Evolutionary conservation across 2,888 invertebrate species (phyloP), one percentile per base, ranked within the genome.

Genomic region (Cerastis leucographa): DNA sequence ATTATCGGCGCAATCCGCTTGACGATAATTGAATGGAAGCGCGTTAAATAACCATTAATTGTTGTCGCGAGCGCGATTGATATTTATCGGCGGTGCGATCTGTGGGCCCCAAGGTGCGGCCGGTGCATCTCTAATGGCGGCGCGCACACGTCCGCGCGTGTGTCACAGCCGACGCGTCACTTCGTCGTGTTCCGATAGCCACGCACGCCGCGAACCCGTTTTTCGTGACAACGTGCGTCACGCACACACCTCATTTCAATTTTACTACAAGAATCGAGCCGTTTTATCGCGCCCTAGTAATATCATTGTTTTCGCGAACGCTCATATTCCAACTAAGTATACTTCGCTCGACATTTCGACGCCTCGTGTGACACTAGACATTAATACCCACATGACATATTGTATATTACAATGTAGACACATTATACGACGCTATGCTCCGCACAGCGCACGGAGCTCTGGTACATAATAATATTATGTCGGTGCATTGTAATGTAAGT

Each of bases 41-140:
- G 93, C 94, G 93, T 95, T 95, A 94, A 96, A 95, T 95, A 93
- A 93, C 92, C 93, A 95, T 95, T 95, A 94, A 95, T 93, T 92
- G 93, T 91, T 93, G 95, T 93, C 92, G 91, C 90, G 91, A 92
- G 89, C 86, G 89, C 90, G 90, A 93, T 92, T 92, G 93, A 92
- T 94, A 94, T 94, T 93, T 93, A 94, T 94, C 92, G 73, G 87
- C 85, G 87, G 87, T 85, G 88, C 85, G 89, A 90, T 87, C 85
- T 88, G 86, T 78, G 78, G 80, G 89, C 82, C 89, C 88, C 89
- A 85, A 88, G 86, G 81, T 81, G 82, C 74, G 85, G 73, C 83
- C 84, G 81, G 82, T 87, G 84, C 88, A 88, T 89, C 87, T 88
- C 86, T 90, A 90, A 89, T 90, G 84, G 80, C 81, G 65, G 69